phyloP scores from a whole-genome alignment of 2,797 vertebrate species.

The Eulemur coronatus region DNA sequence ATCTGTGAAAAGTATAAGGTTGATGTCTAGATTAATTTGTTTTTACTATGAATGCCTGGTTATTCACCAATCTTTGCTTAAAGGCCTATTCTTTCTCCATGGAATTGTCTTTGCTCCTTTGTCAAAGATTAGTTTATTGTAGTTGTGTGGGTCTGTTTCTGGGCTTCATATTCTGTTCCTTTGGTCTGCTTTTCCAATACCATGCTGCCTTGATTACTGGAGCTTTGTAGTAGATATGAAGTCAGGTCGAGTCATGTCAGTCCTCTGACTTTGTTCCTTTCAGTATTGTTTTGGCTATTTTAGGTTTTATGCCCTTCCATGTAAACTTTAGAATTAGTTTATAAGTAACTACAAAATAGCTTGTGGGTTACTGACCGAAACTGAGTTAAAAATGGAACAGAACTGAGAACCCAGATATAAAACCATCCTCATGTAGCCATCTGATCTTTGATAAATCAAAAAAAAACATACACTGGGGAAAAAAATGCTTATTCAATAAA shows the following conservation, averaged over 20 bases:
- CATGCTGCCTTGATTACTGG: not conserved
- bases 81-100: not conserved
- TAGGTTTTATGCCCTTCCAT: not conserved
- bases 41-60: not conserved
- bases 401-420: too few relatives aligned
- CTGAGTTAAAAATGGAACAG: not conserved
- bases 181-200: not conserved
- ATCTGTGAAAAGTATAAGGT: not conserved
- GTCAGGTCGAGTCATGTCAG: too few relatives aligned
- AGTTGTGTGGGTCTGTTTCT: not conserved
- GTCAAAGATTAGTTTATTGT: not conserved
- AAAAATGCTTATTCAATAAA: too few relatives aligned
- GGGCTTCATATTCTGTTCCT: not conserved
- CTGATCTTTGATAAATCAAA: too few relatives aligned
- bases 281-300: not conserved
- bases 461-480: too few relatives aligned
- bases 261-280: not conserved
- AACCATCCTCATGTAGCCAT: too few relatives aligned
- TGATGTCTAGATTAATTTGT: not conserved
- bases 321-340: not conserved
- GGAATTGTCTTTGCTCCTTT: not conserved
- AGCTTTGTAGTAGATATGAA: not conserved
- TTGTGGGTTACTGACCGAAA: not conserved
- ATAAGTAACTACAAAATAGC: not conserved
- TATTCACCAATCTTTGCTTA: not conserved